Conservation (phyloP, 2,113 vertebrate genomes). For the Oxyruncus cristatus region DNA sequence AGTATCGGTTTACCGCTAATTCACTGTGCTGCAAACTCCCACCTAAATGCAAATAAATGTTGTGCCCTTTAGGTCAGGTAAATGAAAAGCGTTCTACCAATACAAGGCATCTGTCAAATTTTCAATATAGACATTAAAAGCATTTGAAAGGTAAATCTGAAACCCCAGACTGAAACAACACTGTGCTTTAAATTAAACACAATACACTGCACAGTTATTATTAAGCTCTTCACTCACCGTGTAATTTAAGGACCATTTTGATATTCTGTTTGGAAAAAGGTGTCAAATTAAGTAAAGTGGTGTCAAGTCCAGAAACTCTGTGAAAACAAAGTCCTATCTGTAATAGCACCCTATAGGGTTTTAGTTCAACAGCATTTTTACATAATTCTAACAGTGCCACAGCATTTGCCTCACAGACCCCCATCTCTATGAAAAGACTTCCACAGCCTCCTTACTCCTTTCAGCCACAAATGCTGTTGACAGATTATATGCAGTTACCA, state of each 20-base stretch:
- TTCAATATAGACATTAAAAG: constrained; percentile 21
- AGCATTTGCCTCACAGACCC: background rate
- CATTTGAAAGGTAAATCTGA: constrained; percentile 47
- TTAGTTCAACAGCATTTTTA: background rate
- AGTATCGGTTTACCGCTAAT: constrained; percentile 42
- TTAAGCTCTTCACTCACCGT: constrained; percentile 9
- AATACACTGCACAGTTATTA: background rate
- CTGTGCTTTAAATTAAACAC: constrained; percentile 29
- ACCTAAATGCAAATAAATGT: constrained; percentile 35
- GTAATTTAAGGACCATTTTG: constrained; percentile 35
- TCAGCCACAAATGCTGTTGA: background rate
- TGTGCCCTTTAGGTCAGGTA: constrained; percentile 18
- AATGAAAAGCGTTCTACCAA: constrained; percentile 6
- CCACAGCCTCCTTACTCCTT: background rate
- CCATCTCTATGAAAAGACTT: background rate
- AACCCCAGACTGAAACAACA: constrained; percentile 35
- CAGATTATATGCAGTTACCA: background rate
- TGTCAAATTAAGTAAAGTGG: constrained; percentile 42
- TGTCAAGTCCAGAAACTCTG: constrained; percentile 15
- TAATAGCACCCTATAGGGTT: background rate
- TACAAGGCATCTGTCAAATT: constrained; percentile 42
- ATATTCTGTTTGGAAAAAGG: constrained; percentile 42
- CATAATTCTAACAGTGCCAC: background rate
- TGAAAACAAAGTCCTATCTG: constrained; percentile 23
- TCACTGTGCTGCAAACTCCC: background rate